Percentiles rank a stretch among this genome's conserved stretches.
Conservation (phyloP, 2,888 invertebrate species). For the Abscondita cerata region DNA sequence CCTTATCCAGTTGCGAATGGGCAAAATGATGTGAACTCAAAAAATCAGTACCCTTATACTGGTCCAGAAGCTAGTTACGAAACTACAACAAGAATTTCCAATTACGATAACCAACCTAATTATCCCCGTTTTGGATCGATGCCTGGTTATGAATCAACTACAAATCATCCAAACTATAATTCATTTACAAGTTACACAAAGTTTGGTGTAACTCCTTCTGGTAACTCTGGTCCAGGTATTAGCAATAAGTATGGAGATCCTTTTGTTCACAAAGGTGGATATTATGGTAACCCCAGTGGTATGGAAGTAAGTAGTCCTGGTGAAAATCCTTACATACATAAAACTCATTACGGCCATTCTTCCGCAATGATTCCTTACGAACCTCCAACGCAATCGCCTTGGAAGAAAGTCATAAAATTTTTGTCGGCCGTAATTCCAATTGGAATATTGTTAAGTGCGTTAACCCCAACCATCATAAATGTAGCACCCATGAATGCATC, state of each 20-base stretch:
- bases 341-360: constrained; percentile 19
- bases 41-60: constrained; percentile 12
- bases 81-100: neutral
- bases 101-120: constrained; percentile 4
- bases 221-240: neutral
- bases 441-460: constrained; percentile 73
- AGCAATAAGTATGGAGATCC: constrained; percentile 2
- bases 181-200: constrained; percentile 10
- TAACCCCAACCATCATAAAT: constrained; percentile 72
- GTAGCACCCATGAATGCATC: constrained; percentile 58
- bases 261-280: neutral
- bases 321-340: constrained; percentile 11
- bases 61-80: neutral
- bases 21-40: neutral
- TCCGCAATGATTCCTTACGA: neutral
- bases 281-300: neutral
- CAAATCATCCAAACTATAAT: neutral
- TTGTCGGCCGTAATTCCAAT: constrained; percentile 74
- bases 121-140: constrained; percentile 9
- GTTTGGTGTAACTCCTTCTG: neutral
- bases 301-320: neutral
- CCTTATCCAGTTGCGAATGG: no score
- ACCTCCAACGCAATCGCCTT: constrained; percentile 9
- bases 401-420: constrained; percentile 68
- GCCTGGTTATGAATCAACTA: neutral